Base-by-base conservation (phyloP, 2,888 invertebrate genomes). In the Drosophila mettleri region DNA sequence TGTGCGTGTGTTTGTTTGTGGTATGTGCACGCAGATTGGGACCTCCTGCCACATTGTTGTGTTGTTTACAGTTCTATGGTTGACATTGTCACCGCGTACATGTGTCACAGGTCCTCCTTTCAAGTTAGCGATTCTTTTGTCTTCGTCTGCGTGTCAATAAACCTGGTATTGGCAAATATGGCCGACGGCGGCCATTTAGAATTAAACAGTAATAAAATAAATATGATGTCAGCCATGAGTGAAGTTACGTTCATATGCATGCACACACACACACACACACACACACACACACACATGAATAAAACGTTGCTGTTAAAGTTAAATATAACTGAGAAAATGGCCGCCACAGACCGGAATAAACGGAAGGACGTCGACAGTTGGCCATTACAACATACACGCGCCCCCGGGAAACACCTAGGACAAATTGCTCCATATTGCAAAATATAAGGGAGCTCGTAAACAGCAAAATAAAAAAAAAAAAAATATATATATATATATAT, bases 331-430 rank as follows among this genome's bases (percentile, higher is more conserved):
- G 58, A 55, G 64, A 65, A 72, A 68, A 67, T 67, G 69, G 74
- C 64, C 51, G 69, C 54, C 73, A 39, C 48, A 52, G 63, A 51
- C 49, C 62, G 75, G 63, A 49, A 58, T 51, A 54, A 53, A 29
- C 57, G 86, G 84, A 83, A 86, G 86, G 84, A 84, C 84, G 84
- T 81, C 62, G 71, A 73, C 86, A 77, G 65, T 57, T 67, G 68
- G 61, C 70, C 86, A 69, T 72, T 66, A 68, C 62, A 34, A 55
- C 57, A 55, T 69, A 71, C 64, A 61, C 36, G 63, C 51, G 59
- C 57, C 49, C 67, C 39, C 74, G 63, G 78, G 75, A 80, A 80
- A 51, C 70, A 54, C 48, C 68, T 64, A 66, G 72, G 78, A 85
- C 84, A 85, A 85, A 85, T 85, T 85, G 84, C 68, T 53, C 12